Base-by-base conservation (phyloP, 2,113 vertebrate species). In the Centropus bengalensis region DNA sequence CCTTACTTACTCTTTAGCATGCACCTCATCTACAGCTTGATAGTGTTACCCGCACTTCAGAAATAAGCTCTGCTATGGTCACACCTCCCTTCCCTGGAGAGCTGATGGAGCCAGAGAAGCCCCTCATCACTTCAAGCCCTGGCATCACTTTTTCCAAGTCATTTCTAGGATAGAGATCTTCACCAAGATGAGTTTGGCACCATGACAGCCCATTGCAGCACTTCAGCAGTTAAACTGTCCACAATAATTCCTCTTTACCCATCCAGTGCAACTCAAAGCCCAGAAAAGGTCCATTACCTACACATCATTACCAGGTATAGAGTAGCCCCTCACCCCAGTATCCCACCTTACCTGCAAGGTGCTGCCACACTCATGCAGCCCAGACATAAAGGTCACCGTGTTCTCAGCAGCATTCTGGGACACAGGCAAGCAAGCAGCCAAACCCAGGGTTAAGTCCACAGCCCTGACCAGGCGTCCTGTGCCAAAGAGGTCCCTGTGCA, bases 401-500 rank as follows among this genome's bases (percentile, higher is more conserved):
- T 2, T 55, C n/a, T 89, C 91, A 12, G 56, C 30, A 9, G 12
- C 3, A 0, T 3, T 47, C 40, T 14, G 52, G 24, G 69, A 22
- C 2, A 20, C 15, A 2, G 90, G 71, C 19, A 11, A 4, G 28
- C 97, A 97, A 33, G 22, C 56, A 9, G 60, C 73, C 0, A 70
- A 91, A 18, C 97, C 97, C 91, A 98, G 82, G 7, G n/a, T 96
- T 74, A 98, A 71, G 8, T 97, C 97, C 0, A 1, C 42, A 33
- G 96, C 66, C 51, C 23, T 86, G 28, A 97, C 58, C 12, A 96
- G 75, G 26, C 88, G 96, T 5, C 97, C 92, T 0, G 82, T 97
- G 13, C 97, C 96, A 11, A 98, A 98, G 19, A 98, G 94, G 45
- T 98, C 91, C 85, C 79, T 91, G 40, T 44, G 80, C 60, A 96